Evolutionary conservation across 2,113 vertebrate genomes (phyloP).

Genomic region (Lasiurus borealis): DNA sequence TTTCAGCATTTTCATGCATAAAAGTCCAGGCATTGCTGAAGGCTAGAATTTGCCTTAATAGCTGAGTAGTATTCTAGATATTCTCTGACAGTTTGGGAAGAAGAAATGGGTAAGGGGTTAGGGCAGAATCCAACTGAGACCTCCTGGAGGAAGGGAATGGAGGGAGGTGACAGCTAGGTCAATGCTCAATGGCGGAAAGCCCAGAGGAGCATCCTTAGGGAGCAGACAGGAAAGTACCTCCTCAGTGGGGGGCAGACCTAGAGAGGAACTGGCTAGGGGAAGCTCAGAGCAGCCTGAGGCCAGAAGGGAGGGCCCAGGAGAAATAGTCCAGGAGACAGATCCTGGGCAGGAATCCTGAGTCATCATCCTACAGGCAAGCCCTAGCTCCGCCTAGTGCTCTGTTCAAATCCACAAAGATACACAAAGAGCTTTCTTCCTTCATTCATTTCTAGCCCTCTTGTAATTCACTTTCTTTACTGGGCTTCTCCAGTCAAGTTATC

Average conservation of each 20-base stretch:
- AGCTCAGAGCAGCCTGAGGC: background rate
- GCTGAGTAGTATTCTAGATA: background rate
- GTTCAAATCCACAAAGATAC: background rate
- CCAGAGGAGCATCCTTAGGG: conserved; percentile 55
- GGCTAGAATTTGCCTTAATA: background rate
- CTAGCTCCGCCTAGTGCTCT: conserved; percentile 37
- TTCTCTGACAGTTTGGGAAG: background rate
- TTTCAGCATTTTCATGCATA: background rate
- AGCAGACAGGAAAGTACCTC: conserved; percentile 80
- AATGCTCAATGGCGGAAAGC: conserved; percentile 63
- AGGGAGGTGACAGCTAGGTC: conserved; percentile 67
- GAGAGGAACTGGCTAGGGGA: background rate
- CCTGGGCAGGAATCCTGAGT: background rate
- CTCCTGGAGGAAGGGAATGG: conserved; percentile 33
- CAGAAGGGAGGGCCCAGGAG: conserved; percentile 29
- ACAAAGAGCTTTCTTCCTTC: background rate
- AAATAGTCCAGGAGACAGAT: background rate
- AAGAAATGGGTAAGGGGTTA: conserved; percentile 33
- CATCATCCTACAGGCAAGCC: background rate
- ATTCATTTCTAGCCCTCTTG: background rate
- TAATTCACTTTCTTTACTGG: background rate
- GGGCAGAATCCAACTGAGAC: background rate
- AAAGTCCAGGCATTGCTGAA: background rate
- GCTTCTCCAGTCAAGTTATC: background rate
- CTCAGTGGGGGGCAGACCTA: background rate